A percentile compares a stretch with the other conserved stretches of the same genome.
phyloP scores from a whole-genome alignment of 2,888 invertebrate genomes.

The Drosophila colorata region DNA sequence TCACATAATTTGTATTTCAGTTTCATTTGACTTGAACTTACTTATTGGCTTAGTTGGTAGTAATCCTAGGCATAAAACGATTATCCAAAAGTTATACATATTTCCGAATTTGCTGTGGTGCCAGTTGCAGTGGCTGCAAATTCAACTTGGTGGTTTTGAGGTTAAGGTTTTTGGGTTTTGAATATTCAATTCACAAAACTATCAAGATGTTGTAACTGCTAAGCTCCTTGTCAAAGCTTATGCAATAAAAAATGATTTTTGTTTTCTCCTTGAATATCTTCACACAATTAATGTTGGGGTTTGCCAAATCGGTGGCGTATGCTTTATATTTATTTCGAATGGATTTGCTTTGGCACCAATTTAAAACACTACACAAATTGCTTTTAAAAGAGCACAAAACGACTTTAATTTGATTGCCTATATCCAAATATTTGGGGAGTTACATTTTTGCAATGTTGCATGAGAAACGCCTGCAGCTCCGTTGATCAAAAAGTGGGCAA shows the following conservation, averaged over 20 bases:
- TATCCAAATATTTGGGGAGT: slow-evolving; percentile 43
- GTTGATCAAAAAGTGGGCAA: slow-evolving; percentile 26
- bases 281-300: slow-evolving; percentile 57
- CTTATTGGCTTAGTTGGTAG: slow-evolving; percentile 81
- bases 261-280: slow-evolving; percentile 63
- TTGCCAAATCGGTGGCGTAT: slow-evolving; percentile 61
- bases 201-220: not conserved
- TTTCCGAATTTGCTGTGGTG: slow-evolving; percentile 51
- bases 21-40: slow-evolving; percentile 67
- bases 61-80: slow-evolving; percentile 83
- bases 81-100: slow-evolving; percentile 85
- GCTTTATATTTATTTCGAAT: slow-evolving; percentile 27
- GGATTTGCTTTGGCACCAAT: slow-evolving; percentile 68
- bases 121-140: slow-evolving; percentile 15
- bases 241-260: slow-evolving; percentile 16
- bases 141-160: slow-evolving; percentile 22
- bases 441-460: slow-evolving; percentile 56
- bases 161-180: slow-evolving; percentile 8
- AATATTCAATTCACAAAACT: slow-evolving; percentile 24
- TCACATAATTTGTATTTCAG: not conserved
- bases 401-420: slow-evolving; percentile 30
- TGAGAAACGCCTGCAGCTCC: slow-evolving; percentile 47
- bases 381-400: slow-evolving; percentile 26
- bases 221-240: slow-evolving; percentile 1
- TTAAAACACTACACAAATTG: slow-evolving; percentile 40